Evolutionary conservation across 2,888 invertebrate species (phyloP).

Genomic region (Cephus pygmeus): DNA sequence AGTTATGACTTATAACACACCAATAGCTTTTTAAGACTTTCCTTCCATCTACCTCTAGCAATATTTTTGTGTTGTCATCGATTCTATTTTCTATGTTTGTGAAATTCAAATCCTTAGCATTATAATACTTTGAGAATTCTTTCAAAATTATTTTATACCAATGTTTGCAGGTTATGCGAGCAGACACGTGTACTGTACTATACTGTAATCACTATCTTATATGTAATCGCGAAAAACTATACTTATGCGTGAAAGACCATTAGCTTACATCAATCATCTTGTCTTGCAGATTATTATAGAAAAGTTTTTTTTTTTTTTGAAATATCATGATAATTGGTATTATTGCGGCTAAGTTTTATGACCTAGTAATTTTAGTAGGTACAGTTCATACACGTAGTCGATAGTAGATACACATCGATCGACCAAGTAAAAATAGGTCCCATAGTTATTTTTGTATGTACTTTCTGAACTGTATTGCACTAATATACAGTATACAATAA

Average conservation of each 20-base stretch:
- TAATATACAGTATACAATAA: too few species aligned
- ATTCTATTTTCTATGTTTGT: background rate
- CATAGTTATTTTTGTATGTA: background rate
- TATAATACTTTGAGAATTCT: background rate
- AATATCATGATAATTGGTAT: background rate
- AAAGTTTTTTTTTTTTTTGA: background rate
- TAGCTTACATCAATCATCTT: background rate
- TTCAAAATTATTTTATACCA: background rate
- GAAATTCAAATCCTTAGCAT: background rate
- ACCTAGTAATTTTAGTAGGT: background rate
- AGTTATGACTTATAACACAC: background rate
- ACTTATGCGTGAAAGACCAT: too few species aligned
- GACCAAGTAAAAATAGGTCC: too few species aligned
- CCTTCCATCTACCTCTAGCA: background rate
- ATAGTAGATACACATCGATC: background rate
- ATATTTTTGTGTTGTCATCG: background rate
- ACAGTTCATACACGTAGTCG: background rate
- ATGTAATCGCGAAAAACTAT: background rate
- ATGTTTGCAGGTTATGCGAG: background rate
- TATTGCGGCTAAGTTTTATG: background rate
- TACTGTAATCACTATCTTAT: background rate
- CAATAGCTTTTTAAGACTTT: background rate
- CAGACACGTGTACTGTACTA: background rate
- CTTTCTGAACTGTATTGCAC: background rate
- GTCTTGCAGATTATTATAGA: background rate